phyloP scores from a whole-genome alignment of 2,888 invertebrate genomes.

The Chromoteleia sp. region DNA sequence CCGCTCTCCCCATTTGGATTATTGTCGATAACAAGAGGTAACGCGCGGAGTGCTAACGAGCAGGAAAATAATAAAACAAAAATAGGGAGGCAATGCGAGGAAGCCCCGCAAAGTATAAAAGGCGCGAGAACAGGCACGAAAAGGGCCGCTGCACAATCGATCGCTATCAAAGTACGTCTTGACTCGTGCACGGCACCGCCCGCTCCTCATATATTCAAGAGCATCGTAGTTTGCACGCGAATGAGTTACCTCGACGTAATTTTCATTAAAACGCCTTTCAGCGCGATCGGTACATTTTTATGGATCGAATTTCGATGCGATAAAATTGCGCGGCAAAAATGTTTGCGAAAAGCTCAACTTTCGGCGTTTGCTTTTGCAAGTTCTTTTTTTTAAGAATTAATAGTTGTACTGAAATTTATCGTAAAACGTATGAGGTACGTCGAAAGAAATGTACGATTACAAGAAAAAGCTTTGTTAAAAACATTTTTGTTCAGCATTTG shows the following conservation, averaged over 20 bases:
- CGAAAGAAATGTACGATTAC: too few species aligned
- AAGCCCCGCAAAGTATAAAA: slow-evolving; percentile 48
- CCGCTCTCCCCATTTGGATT: slow-evolving; percentile 60
- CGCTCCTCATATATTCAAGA: slow-evolving; percentile 9
- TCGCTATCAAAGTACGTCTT: slow-evolving; percentile 53
- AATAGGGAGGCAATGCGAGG: slow-evolving; percentile 30
- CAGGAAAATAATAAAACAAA: slow-evolving; percentile 62
- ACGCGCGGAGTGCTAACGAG: slow-evolving; percentile 67
- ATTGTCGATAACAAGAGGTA: slow-evolving; percentile 68
- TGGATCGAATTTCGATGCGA: slow-evolving; percentile 3
- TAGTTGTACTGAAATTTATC: too few species aligned
- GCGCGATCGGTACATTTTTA: slow-evolving; percentile 17
- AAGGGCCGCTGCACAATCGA: slow-evolving; percentile 50
- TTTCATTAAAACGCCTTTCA: slow-evolving; percentile 45
- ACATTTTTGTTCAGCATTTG: too few species aligned
- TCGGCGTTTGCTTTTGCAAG: too few species aligned
- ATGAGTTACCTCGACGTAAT: slow-evolving; percentile 24
- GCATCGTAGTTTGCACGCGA: slow-evolving; percentile 30
- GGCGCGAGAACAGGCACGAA: slow-evolving; percentile 51
- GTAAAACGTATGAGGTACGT: too few species aligned
- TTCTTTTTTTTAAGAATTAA: too few species aligned
- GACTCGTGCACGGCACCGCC: slow-evolving; percentile 44
- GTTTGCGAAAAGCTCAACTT: too few species aligned
- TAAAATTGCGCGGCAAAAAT: background rate
- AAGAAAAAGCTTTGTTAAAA: too few species aligned